Percentiles rank a stretch among this genome's conserved stretches.
phyloP scores from a whole-genome alignment of 2,113 vertebrate genomes.

The Paramisgurnus dabryanus region DNA sequence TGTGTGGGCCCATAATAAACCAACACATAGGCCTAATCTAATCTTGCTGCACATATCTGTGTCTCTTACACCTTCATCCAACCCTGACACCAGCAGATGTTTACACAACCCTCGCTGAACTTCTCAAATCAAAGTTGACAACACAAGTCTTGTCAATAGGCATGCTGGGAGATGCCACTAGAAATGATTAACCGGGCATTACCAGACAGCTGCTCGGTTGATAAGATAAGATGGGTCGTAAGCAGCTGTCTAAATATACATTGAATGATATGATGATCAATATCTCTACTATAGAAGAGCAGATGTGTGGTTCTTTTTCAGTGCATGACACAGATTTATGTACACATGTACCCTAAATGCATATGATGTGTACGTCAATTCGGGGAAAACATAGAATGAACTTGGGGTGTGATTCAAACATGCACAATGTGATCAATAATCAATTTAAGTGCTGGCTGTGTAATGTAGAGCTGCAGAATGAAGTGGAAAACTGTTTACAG shows the following conservation, averaged over 20 bases:
- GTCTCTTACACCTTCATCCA: conserved; percentile 50
- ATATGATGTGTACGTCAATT: not conserved
- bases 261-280: conserved; percentile 73
- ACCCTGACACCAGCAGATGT: conserved; percentile 74
- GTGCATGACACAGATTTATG: conserved; percentile 46
- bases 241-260: conserved; percentile 79
- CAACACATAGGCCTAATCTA: not conserved
- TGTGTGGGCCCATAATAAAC: not conserved
- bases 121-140: conserved; percentile 75
- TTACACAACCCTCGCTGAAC: conserved; percentile 70
- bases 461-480: not conserved
- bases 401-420: not conserved
- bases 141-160: conserved; percentile 67
- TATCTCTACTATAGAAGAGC: conserved; percentile 66
- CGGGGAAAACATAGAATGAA: not conserved
- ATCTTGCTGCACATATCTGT: not conserved
- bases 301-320: conserved; percentile 55
- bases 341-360: conserved; percentile 22
- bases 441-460: not conserved
- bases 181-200: conserved; percentile 75
- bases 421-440: not conserved
- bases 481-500: not conserved
- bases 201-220: conserved; percentile 75
- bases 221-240: conserved; percentile 75
- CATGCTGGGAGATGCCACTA: conserved; percentile 59